These are phyloP conservation scores for Dasyurus viverrinus DNA, from an alignment of 2,113 vertebrate genomes.

Conservation along the genomic window DNA sequence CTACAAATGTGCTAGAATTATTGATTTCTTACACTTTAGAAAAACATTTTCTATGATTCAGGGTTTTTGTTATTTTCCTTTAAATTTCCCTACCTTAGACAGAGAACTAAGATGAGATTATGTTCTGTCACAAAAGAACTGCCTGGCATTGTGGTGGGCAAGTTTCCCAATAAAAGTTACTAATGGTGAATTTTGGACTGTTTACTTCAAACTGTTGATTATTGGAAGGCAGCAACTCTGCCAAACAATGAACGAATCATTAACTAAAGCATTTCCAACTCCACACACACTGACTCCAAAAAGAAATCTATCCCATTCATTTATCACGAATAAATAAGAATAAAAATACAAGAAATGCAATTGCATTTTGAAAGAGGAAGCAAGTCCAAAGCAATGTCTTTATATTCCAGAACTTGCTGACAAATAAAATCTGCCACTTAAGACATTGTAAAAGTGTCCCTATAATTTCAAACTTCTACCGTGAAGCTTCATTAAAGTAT, in stretches of 20 bases:
- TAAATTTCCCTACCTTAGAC: slow-evolving; percentile 33
- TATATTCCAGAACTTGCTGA: slow-evolving; percentile 70
- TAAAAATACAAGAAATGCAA: slow-evolving; percentile 4
- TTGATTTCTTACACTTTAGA: slow-evolving; percentile 28
- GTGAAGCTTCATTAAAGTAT: slow-evolving; percentile 89
- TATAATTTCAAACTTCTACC: slow-evolving; percentile 83
- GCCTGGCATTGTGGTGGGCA: not conserved
- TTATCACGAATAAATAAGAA: slow-evolving; percentile 46
- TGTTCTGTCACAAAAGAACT: not conserved
- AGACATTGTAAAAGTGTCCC: slow-evolving; percentile 77
- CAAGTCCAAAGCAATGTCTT: slow-evolving; percentile 42
- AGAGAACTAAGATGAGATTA: not conserved
- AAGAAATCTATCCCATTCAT: slow-evolving; percentile 48
- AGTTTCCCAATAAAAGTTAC: slow-evolving; percentile 13
- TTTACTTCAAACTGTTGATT: slow-evolving; percentile 35
- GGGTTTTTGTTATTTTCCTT: slow-evolving; percentile 45
- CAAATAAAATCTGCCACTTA: slow-evolving; percentile 79
- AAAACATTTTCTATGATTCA: slow-evolving; percentile 28
- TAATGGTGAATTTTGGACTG: slow-evolving; percentile 11
- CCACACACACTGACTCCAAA: slow-evolving; percentile 50
- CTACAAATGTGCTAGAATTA: fast-evolving
- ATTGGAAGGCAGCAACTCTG: slow-evolving; percentile 6
- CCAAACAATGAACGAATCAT: slow-evolving; percentile 52
- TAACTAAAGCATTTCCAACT: slow-evolving; percentile 15
- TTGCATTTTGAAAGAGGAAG: slow-evolving; percentile 38